These are phyloP conservation scores for Synergus umbraculus DNA, from an alignment of 2,888 invertebrate species.

Conservation along the genomic window DNA sequence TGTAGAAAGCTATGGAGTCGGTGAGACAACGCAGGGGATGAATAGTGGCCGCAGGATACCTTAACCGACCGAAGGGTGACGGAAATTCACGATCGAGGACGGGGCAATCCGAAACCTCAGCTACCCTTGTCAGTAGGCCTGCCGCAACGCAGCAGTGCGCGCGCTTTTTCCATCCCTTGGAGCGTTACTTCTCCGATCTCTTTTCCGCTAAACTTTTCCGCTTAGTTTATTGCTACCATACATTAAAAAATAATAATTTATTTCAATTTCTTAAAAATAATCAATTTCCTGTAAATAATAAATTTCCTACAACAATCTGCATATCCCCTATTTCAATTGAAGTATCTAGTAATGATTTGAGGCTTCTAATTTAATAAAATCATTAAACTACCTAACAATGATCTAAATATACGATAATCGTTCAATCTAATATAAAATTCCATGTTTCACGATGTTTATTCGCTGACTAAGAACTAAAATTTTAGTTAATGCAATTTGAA, in stretches of 20 bases:
- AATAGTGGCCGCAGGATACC: conserved; percentile 70
- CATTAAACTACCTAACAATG: background rate
- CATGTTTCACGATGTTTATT: background rate
- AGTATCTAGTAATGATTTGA: background rate
- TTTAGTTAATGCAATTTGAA: background rate
- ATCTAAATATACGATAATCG: background rate
- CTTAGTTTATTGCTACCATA: background rate
- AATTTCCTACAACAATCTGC: background rate
- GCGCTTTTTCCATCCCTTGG: conserved; percentile 46
- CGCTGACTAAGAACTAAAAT: background rate
- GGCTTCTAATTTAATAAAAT: background rate
- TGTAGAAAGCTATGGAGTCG: conserved; percentile 57
- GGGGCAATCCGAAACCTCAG: conserved; percentile 65
- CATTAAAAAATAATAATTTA: background rate
- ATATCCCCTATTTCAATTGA: background rate
- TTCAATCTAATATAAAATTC: background rate
- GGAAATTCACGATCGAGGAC: conserved; percentile 64
- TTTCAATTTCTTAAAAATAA: background rate
- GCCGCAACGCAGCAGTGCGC: conserved; percentile 53
- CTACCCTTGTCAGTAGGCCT: conserved; percentile 59
- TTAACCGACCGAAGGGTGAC: conserved; percentile 64
- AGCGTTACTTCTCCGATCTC: conserved; percentile 11
- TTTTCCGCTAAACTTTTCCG: conserved; percentile 27
- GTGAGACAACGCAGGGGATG: conserved; percentile 62
- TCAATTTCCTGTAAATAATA: background rate